Evolutionary conservation across 2,888 invertebrate species (phyloP).

Genomic region (Drosophila sordidapex): DNA sequence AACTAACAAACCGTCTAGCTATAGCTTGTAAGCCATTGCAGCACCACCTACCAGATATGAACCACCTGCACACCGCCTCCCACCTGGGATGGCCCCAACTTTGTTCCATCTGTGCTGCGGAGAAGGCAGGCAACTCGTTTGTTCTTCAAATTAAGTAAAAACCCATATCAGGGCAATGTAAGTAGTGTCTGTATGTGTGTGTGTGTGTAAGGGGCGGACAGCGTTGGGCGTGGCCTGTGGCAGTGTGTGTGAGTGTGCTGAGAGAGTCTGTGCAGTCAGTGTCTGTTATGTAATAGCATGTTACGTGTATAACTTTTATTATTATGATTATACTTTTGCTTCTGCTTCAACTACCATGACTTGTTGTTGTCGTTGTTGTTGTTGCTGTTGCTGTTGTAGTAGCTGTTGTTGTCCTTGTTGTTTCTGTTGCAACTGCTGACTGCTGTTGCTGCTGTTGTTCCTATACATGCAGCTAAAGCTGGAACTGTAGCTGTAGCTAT

Average conservation of each 20-base stretch:
- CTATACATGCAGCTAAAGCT: constrained; percentile 29
- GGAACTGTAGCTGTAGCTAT: constrained; percentile 8
- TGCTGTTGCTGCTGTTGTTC: constrained; percentile 23
- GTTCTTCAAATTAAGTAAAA: constrained; percentile 71
- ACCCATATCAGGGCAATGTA: constrained; percentile 54
- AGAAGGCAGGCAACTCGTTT: constrained; percentile 34
- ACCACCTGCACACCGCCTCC: neutral
- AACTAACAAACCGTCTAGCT: constrained; percentile 15
- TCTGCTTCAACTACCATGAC: constrained; percentile 51
- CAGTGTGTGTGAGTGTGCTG: constrained; percentile 28
- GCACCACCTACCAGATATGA: constrained; percentile 1
- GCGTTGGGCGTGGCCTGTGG: constrained; percentile 31
- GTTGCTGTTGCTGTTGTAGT: constrained; percentile 9
- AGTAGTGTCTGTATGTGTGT: constrained; percentile 12
- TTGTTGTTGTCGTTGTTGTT: constrained; percentile 28
- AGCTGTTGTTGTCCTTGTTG: neutral
- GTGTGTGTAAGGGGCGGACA: constrained; percentile 17
- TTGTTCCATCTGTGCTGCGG: neutral
- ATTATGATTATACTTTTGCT: constrained; percentile 74
- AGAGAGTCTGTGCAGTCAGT: constrained; percentile 40
- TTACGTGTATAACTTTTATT: constrained; percentile 80
- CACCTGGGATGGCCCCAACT: neutral
- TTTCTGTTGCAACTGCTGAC: constrained; percentile 22
- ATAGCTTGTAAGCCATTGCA: neutral
- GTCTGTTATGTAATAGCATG: constrained; percentile 79